Conservation (phyloP, 2,113 vertebrate genomes). For the Tetrax tetrax region DNA sequence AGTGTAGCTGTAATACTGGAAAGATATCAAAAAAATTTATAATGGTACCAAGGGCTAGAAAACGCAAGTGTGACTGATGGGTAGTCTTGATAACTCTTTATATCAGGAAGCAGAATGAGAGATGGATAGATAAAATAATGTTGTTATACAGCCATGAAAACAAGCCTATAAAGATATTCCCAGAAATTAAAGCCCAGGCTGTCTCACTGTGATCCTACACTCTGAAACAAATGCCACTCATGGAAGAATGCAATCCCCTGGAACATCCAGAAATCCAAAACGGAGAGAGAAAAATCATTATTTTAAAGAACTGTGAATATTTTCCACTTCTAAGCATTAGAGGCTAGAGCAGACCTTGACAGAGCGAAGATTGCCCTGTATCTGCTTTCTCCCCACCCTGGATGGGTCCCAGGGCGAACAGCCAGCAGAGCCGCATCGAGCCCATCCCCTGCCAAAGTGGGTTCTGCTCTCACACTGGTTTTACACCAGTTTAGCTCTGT, state of each 20-base stretch:
- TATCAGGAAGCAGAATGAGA: constrained; percentile 24
- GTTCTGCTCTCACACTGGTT: not conserved
- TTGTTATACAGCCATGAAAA: constrained; percentile 19
- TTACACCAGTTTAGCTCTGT: not conserved
- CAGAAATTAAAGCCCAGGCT: constrained; percentile 8
- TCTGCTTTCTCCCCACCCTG: not conserved
- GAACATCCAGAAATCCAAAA: not conserved
- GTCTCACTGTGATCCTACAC: not conserved
- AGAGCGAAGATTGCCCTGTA: not conserved
- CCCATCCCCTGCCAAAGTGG: not conserved
- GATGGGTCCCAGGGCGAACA: not conserved
- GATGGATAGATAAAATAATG: constrained; percentile 46
- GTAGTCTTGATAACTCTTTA: constrained; percentile 29
- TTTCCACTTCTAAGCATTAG: not conserved
- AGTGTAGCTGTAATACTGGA: not conserved
- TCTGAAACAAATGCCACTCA: not conserved
- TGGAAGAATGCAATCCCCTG: not conserved
- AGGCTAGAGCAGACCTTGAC: not conserved
- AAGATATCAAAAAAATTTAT: not conserved
- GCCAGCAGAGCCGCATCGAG: not conserved
- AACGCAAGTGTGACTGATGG: constrained; percentile 14
- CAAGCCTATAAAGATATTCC: constrained; percentile 10
- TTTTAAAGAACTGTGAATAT: not conserved
- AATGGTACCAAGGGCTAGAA: not conserved
- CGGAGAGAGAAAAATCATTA: not conserved